These are phyloP conservation scores for Hololepta plana DNA, from an alignment of 2,888 invertebrate genomes.

Conservation along the genomic window DNA sequence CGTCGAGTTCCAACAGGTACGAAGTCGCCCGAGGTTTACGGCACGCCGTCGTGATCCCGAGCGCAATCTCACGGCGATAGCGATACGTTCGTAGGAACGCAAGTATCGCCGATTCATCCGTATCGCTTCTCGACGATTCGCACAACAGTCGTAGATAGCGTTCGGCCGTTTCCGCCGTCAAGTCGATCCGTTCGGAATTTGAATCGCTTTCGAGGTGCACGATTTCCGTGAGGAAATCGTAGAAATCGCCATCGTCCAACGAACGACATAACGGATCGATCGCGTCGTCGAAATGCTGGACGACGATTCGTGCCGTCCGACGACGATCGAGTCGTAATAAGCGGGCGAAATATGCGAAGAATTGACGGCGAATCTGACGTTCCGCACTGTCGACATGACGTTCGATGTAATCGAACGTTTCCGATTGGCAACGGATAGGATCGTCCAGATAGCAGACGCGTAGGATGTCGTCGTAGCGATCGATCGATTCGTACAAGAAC, in stretches of 20 bases:
- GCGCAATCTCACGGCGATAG: constrained; percentile 44
- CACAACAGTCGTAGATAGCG: constrained; percentile 45
- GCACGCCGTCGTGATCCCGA: constrained; percentile 42
- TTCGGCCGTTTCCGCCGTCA: constrained; percentile 35
- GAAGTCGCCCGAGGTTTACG: constrained; percentile 48
- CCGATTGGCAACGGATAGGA: constrained; percentile 36
- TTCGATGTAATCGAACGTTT: constrained; percentile 39
- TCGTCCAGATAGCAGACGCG: constrained; percentile 46
- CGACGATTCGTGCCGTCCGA: constrained; percentile 42
- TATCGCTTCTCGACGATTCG: constrained; percentile 28
- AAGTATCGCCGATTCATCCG: constrained; percentile 21
- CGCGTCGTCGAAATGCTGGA: constrained; percentile 33
- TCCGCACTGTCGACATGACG: constrained; percentile 26
- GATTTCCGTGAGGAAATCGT: no score
- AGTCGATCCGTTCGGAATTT: no score
- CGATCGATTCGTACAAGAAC: constrained; percentile 1
- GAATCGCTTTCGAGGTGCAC: no score
- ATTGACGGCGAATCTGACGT: constrained; percentile 28
- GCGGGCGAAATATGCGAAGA: constrained; percentile 28
- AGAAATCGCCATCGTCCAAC: constrained; percentile 25
- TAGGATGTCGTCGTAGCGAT: background rate
- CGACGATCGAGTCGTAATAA: constrained; percentile 40
- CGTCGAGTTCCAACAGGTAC: constrained; percentile 54
- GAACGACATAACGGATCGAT: constrained; percentile 28
- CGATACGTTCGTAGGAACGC: constrained; percentile 30